These are phyloP conservation scores for Lasaia peninsularis DNA, from an alignment of 1,140 invertebrate genomes.

Conservation along the genomic window DNA sequence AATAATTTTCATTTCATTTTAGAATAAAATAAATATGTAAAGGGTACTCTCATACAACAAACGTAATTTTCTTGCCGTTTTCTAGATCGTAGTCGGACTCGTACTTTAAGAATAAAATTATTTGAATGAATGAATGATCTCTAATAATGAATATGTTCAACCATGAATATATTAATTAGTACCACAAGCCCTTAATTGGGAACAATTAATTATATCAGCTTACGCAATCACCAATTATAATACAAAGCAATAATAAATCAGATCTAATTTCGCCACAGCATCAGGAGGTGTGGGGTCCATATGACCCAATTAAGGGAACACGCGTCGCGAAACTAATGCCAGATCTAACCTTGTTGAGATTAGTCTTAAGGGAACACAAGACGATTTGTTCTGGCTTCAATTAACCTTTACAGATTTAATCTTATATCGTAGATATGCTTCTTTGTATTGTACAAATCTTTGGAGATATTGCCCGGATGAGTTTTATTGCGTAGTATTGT, in stretches of 20 bases:
- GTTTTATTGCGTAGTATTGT: too few relatives aligned
- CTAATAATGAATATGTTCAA: too few relatives aligned
- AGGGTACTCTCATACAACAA: too few relatives aligned
- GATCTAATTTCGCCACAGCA: conserved; percentile 39
- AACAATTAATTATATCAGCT: not conserved
- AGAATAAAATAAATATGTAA: too few relatives aligned
- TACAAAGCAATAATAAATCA: conserved; percentile 33
- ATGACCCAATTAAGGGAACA: conserved; percentile 63
- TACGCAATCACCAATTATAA: conserved; percentile 14
- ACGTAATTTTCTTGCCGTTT: too few relatives aligned
- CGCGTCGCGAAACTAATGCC: conserved; percentile 54
- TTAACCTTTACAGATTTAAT: conserved; percentile 40
- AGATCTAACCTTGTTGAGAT: conserved; percentile 47
- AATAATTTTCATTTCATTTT: too few relatives aligned
- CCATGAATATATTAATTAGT: too few relatives aligned
- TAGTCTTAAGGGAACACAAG: conserved; percentile 43
- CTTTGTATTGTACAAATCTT: not conserved
- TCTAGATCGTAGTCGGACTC: too few relatives aligned
- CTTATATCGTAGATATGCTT: conserved; percentile 14
- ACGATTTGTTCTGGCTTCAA: conserved; percentile 42
- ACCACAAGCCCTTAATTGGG: too few relatives aligned
- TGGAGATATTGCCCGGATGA: too few relatives aligned
- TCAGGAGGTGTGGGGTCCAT: conserved; percentile 49
- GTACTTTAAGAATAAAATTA: too few relatives aligned
- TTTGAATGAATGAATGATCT: too few relatives aligned